These are phyloP conservation scores for Amiota minor DNA, from an alignment of 2,888 invertebrate species.

Conservation along the genomic window DNA sequence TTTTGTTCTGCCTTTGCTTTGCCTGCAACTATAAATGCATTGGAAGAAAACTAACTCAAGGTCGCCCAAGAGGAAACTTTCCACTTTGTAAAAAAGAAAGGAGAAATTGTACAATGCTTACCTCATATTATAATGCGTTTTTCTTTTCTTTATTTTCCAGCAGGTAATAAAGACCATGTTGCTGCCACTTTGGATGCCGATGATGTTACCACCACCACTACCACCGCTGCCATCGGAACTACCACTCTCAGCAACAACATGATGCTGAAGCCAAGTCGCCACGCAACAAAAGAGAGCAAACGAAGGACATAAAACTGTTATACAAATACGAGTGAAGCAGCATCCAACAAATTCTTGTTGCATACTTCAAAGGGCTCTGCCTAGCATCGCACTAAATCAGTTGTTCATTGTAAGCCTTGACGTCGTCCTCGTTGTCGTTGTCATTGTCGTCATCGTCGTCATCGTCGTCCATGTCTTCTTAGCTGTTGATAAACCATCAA, in stretches of 20 bases:
- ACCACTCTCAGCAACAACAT: neutral
- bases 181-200: constrained; percentile 31
- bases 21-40: neutral
- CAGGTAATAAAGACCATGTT: constrained; percentile 18
- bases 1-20: neutral
- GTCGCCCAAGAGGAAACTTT: constrained; percentile 15
- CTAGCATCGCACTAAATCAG: constrained; percentile 1
- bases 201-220: constrained; percentile 34
- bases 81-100: neutral
- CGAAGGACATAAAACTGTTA: constrained; percentile 47
- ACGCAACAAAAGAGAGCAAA: neutral
- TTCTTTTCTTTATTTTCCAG: neutral
- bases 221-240: neutral
- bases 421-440: neutral
- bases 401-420: constrained; percentile 20
- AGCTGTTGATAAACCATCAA: no score
- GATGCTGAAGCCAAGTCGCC: neutral
- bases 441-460: no score
- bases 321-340: constrained; percentile 18
- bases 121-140: no score
- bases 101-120: neutral
- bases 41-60: constrained; percentile 20
- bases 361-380: constrained; percentile 53
- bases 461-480: no score
- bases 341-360: constrained; percentile 41